Base-by-base conservation (phyloP, 2,113 vertebrate genomes). In the Antennarius striatus region DNA sequence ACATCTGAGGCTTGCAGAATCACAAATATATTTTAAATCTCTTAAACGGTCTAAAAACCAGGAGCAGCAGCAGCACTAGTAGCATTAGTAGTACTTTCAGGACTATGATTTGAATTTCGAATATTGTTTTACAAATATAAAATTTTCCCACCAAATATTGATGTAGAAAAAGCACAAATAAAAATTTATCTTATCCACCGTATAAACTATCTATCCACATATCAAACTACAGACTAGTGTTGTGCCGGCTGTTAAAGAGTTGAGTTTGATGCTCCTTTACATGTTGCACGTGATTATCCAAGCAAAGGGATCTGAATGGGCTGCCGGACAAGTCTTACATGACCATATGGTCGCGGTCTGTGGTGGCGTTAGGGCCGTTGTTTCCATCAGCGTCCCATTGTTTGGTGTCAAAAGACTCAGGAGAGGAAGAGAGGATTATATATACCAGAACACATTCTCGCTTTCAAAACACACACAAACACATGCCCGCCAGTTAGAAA, bases 341-440 rank as follows among this genome's bases (percentile, higher is more conserved):
- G 68, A 85, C 88, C 88, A 89, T 89, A 90, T 90, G 86, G 85
- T 78, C 74, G 46, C 40, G 66, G 59, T 73, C 77, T 77, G 74
- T 56, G 66, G 73, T 29, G 15, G 78, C 62, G 76, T 85, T 86
- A 57, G 72, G 78, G 78, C 80, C 80, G 82, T 87, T 89, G 86
- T 87, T 82, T 81, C 71, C 84, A 80, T 84, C 78, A 80, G 81
- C 60, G 64, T 87, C 73, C 80, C 56, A 83, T 90, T 90, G 88
- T 91, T 87, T 88, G 66, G 72, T 78, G 68, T 86, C 81, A 89
- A 89, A 88, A 53, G 68, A 71, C 49, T 22, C 1, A 16, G 63
- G 32, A 7, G 32, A 36, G 70, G 48, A 13, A 13, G 49, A 79
- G 80, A 72, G 78, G 81, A 77, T 85, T 90, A 84, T 80, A 83